Evolutionary conservation across 1,140 invertebrate genomes (phyloP).

Genomic region (Drosophila varians): DNA sequence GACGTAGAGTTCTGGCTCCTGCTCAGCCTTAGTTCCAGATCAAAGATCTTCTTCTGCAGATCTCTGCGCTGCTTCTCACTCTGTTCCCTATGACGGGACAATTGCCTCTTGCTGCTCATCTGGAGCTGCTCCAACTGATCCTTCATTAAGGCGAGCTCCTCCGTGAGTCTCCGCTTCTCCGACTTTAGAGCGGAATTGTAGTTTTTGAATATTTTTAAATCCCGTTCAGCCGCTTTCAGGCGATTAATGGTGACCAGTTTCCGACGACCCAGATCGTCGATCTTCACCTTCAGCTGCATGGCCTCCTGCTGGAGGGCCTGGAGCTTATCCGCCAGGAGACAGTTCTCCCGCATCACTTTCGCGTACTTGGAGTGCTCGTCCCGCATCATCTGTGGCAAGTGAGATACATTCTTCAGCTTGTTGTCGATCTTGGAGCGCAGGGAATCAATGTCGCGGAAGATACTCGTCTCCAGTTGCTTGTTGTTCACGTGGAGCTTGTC

Average conservation of each 20-base stretch:
- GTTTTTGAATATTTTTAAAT: constrained; percentile 78
- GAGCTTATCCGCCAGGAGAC: constrained; percentile 63
- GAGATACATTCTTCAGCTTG: constrained; percentile 64
- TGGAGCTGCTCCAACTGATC: constrained; percentile 66
- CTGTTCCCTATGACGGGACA: constrained; percentile 71
- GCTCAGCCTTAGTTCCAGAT: constrained; percentile 71
- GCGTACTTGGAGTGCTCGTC: constrained; percentile 69
- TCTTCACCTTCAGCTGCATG: constrained; percentile 60
- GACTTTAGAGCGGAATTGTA: constrained; percentile 67
- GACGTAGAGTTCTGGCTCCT: constrained; percentile 76
- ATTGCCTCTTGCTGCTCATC: constrained; percentile 54
- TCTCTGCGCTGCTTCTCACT: constrained; percentile 74
- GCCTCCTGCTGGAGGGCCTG: constrained; percentile 62
- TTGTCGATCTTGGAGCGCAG: constrained; percentile 67
- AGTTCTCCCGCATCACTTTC: constrained; percentile 68
- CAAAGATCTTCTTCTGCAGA: constrained; percentile 73
- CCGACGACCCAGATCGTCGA: constrained; percentile 67
- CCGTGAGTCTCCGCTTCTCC: constrained; percentile 59
- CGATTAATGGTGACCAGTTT: constrained; percentile 65
- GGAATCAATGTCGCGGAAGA: constrained; percentile 57
- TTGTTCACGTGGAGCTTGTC: constrained; percentile 74
- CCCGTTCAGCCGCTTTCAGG: constrained; percentile 68
- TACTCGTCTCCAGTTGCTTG: constrained; percentile 69
- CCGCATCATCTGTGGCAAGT: constrained; percentile 63
- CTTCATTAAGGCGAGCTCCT: constrained; percentile 54